Evolutionary conservation across 2,888 invertebrate genomes (phyloP), one percentile per base, ranked within the genome.

Genomic region (Spisula solida): DNA sequence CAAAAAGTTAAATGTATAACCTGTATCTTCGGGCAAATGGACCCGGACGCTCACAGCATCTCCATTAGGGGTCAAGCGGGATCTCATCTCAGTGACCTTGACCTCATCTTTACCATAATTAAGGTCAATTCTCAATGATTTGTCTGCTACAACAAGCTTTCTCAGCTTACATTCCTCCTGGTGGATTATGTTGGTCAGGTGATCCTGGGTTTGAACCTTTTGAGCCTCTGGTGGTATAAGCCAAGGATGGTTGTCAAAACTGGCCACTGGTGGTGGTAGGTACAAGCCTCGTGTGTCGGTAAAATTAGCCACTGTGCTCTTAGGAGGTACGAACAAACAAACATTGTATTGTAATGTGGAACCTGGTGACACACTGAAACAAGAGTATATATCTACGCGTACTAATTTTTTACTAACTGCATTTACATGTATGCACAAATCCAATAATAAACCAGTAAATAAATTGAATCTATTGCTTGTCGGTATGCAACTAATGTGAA

Each of bases 61-160:
- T 70, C 70, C 70, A 70, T n/a, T 70, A 31, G 25, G 29, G 14
- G 29, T 70, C 25, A 70, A 70, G 14, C 25, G 29, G 25, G 70
- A 70, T 70, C 70, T 70, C 25, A 29, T 70, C 25, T 70, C 70
- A 29, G 29, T 70, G 31, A 70, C 70, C 25, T 25, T 70, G 29
- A 25, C 70, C 8, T 70, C 31, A 10, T 29, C 70, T 70, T 70
- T 31, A 70, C 25, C 70, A 29, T 70, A 70, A 70, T 25, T 25
- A 8, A 70, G n/a, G 29, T 70, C 70, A 70, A 70, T 70, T 25
- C 70, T 70, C 31, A 70, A 70, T 25, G 70, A 70, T 31, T 70
- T 70, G 25, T 70, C 70, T 25, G n/a, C 70, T 12, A 70, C 29
- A 14, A 29, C 25, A n/a, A 70, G 25, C 16, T 70, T 25, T 70